Evolutionary conservation across 2,797 vertebrate genomes (phyloP), one percentile per base, ranked within the genome.

Genomic region (Crocodylus rhombifer): DNA sequence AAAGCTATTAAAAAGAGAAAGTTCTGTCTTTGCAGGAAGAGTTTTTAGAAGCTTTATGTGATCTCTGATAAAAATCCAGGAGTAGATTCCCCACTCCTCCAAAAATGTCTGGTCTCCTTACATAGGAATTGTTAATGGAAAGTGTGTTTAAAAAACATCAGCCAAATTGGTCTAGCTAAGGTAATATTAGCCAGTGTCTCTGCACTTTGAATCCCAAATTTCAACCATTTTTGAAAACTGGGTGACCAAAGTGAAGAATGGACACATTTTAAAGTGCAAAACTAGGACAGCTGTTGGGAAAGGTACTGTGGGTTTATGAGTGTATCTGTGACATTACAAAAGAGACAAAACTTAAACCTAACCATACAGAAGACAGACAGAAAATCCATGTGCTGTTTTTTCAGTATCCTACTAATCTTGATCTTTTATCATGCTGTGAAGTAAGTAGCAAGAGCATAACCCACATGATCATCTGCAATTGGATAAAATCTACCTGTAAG

Each of bases 401-500:
- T 36, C 20, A 14, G 18, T 71, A 36, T 71, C 23, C 67, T 26
- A 23, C 33, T 13, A 76, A 14, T 76, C 56, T 58, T 58, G 26
- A 2, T 21, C 84, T 75, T 14, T 64, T 0, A 0, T 61, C 65
- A 4, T 74, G 79, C 69, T 5, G 65, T 84, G 2, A 6, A 62
- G 73, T 74, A 86, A 77, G 81, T 74, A 84, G 61, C 3, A 9
- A 87, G 74, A 56, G 87, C 83, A 84, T 96, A n/a, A n/a, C 94
- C 91, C 92, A 89, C 89, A 94, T 93, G 94, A 90, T 69, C 95
- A 33, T 56, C 84, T 25, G 64, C 96, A 95, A 95, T 95, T 93
- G 95, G 94, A 30, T 90, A 71, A 92, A 95, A 91, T 84, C 84
- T 89, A 65, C 94, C 94, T 85, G 78, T 94, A 93, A 96, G 95